Evolutionary conservation across 1,140 invertebrate genomes (phyloP), one percentile per base, ranked within the genome.

Genomic region (Drosophila kanapiae): DNA sequence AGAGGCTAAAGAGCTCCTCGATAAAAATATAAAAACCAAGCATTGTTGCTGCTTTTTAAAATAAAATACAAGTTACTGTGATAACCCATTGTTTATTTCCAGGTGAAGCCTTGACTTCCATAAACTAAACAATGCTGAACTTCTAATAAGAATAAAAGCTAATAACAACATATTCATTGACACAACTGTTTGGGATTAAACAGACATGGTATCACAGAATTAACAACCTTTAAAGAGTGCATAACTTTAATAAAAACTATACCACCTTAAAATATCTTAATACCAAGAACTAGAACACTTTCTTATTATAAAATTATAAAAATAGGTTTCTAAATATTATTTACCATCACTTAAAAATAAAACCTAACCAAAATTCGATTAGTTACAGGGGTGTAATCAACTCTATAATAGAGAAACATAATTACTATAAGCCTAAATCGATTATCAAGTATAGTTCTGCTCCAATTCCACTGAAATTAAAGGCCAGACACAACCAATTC

Each of bases 361-460:
- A 60, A 45, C 16, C 29, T 16, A 43, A 11, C 6, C 42, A 18
- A 31, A 58, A 58, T 58, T 37, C 8, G 35, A 38, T 40, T 43
- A 31, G n/a, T 14, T 18, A 5, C 27, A 18, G 14, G 27, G 1
- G 1, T 23, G 23, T 23, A 23, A 23, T 23, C 23, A 23, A 23
- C 23, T 23, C 23, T 23, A 2, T 23, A 23, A 23, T 23, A 23
- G 3, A 31, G 35, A 27, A 27, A 6, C 6, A 11, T 57, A 10
- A 11, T 13, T 9, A 29, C 23, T 45, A 29, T 45, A 23, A n/a
- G 6, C 14, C 14, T n/a, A 47, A 63, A 51, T 63, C 61, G 61
- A 64, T 64, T 64, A 27, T 16, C 42, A n/a, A 45, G 23, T 38
- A 45, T 43, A 67, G 45, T 54, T 70, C 62, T 70, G 67, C 67